phyloP scores from a whole-genome alignment of 2,797 vertebrate genomes.

The Ibycter americanus region DNA sequence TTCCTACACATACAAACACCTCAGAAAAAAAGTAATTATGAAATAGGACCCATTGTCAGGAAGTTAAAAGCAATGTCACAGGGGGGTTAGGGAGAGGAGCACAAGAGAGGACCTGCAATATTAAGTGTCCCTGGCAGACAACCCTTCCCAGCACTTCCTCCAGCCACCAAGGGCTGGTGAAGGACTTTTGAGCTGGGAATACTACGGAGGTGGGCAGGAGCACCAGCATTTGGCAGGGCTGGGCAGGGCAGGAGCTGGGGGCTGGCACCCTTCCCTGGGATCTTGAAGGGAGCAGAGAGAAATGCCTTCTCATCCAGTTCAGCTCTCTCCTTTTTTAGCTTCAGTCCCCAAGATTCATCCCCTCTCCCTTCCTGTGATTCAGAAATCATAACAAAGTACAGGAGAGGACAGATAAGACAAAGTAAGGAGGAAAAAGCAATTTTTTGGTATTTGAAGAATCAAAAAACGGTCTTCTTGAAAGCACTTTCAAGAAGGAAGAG shows the following conservation, averaged over 20 bases:
- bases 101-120: background rate
- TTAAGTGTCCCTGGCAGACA: background rate
- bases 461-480: background rate
- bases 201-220: background rate
- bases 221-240: background rate
- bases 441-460: background rate
- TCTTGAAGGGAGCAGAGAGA: background rate
- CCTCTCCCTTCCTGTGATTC: background rate
- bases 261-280: background rate
- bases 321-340: background rate
- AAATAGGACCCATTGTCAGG: background rate
- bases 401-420: background rate
- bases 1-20: background rate
- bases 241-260: background rate
- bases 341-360: background rate
- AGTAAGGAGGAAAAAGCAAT: background rate
- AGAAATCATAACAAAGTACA: background rate
- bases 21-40: background rate
- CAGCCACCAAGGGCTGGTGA: rapidly evolving
- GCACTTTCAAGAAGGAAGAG: background rate
- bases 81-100: background rate
- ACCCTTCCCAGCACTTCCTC: background rate
- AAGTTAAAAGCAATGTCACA: background rate
- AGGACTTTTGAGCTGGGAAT: background rate
- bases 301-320: background rate